Conservation (phyloP, 1,140 invertebrate species). For the Oedothorax gibbosus region DNA sequence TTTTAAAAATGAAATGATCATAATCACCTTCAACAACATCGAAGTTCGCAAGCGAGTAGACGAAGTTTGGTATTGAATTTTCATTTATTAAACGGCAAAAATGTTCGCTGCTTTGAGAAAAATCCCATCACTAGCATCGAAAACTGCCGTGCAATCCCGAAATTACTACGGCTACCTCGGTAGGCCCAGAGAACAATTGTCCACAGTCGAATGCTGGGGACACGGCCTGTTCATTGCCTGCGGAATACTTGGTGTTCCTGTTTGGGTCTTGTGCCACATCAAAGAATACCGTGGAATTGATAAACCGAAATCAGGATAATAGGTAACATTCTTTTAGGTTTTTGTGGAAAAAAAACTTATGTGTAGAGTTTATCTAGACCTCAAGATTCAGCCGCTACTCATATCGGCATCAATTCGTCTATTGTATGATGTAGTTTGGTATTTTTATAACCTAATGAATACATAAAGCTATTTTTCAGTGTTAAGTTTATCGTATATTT, state of each 20-base stretch:
- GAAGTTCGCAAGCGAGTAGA: neutral
- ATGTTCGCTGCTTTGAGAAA: conserved; percentile 35
- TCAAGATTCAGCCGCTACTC: too few species aligned
- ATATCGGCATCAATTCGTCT: too few species aligned
- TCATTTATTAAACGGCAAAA: neutral
- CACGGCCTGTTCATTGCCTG: conserved; percentile 6
- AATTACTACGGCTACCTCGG: conserved; percentile 31
- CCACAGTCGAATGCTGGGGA: conserved; percentile 38
- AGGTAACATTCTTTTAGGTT: neutral
- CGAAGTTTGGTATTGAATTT: neutral
- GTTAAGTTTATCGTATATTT: too few species aligned
- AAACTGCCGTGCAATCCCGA: neutral
- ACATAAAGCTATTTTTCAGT: too few species aligned
- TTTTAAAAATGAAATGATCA: neutral
- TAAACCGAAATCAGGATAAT: neutral
- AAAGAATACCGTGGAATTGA: conserved; percentile 47
- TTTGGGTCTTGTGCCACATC: conserved; percentile 33
- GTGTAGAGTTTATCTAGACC: too few species aligned
- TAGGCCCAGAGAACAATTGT: conserved; percentile 19
- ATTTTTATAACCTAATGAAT: too few species aligned
- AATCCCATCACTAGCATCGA: neutral
- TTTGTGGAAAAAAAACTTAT: too few species aligned
- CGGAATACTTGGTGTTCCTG: conserved; percentile 33
- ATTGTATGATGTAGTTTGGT: too few species aligned
- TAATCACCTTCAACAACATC: neutral